These are phyloP conservation scores for Haliclona indistincta DNA, from an alignment of 37 sponge, comb jelly and placozoan species.

Conservation along the genomic window DNA sequence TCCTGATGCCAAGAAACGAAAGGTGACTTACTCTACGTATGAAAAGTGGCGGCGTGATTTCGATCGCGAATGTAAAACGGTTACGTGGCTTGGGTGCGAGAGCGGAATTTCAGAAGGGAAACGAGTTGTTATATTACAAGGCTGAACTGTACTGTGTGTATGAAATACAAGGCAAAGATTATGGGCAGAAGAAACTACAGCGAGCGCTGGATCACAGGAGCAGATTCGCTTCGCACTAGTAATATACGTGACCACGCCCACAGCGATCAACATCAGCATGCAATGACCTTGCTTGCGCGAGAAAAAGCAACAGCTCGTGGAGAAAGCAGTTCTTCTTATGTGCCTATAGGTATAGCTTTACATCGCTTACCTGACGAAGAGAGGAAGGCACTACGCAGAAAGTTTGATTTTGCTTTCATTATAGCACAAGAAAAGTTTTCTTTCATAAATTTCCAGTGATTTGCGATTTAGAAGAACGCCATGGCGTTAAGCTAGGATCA, in stretches of 20 bases:
- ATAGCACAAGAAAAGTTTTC: conserved; percentile 45
- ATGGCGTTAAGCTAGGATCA: conserved; percentile 31
- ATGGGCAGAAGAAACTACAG: conserved; percentile 36
- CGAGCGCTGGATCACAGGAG: conserved; percentile 49
- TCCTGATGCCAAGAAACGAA: conserved; percentile 13
- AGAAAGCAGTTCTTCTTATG: conserved; percentile 10
- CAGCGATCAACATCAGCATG: conserved; percentile 47
- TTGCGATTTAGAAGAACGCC: conserved; percentile 24
- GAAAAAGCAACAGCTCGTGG: conserved; percentile 27
- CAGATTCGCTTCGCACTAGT: conserved; percentile 61
- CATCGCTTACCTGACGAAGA: conserved; percentile 36
- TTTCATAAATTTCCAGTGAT: conserved; percentile 31
- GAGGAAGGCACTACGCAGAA: conserved; percentile 16
- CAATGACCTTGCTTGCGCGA: conserved; percentile 42
- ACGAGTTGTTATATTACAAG: conserved; percentile 3
- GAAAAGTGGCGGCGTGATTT: conserved; percentile 24
- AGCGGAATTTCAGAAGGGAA: not conserved
- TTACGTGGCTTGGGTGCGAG: conserved; percentile 23
- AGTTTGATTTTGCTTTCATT: conserved; percentile 70
- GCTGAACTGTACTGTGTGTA: conserved; percentile 41
- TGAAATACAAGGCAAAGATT: conserved; percentile 38
- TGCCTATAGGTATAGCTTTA: conserved; percentile 49
- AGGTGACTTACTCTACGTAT: conserved; percentile 14
- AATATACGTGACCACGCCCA: conserved; percentile 57
- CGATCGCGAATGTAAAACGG: conserved; percentile 18